These are phyloP conservation scores for Bujurquina vittata DNA, from an alignment of 2,113 vertebrate genomes.

Conservation along the genomic window DNA sequence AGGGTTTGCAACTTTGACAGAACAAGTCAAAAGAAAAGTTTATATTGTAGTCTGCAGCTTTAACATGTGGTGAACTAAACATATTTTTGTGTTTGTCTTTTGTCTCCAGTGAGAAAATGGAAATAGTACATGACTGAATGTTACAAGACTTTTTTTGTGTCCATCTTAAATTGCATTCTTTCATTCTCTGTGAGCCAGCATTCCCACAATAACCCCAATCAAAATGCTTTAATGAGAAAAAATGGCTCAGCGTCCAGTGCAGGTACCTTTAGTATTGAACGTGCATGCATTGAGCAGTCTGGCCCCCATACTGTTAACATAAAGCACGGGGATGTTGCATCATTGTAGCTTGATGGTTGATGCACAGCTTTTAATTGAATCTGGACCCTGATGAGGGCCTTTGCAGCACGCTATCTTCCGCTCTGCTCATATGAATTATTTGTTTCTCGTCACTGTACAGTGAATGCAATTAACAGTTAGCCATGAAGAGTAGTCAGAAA, in stretches of 20 bases:
- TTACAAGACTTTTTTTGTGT: accelerated
- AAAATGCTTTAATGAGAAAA: background rate
- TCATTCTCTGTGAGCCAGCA: background rate
- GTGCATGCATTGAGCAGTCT: background rate
- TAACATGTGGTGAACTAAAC: background rate
- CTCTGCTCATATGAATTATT: background rate
- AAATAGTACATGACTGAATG: background rate
- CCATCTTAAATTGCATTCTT: background rate
- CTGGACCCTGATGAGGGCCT: background rate
- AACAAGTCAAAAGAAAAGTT: no score
- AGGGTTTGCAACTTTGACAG: no score
- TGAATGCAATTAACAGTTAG: background rate
- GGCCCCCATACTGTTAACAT: background rate
- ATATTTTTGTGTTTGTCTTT: background rate
- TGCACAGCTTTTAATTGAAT: background rate
- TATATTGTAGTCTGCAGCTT: background rate
- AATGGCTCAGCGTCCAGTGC: background rate
- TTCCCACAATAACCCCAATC: background rate
- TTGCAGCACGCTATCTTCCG: background rate
- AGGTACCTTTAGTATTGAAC: background rate
- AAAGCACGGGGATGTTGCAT: background rate
- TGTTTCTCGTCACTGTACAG: background rate
- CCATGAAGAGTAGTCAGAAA: background rate
- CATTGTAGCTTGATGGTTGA: background rate
- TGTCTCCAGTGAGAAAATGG: background rate